These are phyloP conservation scores for Artibeus jamaicensis DNA, from an alignment of 2,797 vertebrate genomes.

Conservation along the genomic window DNA sequence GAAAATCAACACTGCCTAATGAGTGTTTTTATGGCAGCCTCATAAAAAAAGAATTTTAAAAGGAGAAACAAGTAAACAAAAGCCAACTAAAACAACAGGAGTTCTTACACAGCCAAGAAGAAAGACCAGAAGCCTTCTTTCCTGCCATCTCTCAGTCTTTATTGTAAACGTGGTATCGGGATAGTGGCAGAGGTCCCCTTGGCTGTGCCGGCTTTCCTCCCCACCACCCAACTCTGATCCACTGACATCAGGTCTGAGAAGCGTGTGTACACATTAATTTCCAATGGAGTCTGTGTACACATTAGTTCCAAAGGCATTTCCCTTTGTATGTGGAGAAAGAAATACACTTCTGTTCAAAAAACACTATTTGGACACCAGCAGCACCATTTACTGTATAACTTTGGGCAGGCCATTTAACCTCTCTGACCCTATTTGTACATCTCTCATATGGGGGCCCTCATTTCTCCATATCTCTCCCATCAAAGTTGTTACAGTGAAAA, in stretches of 20 bases:
- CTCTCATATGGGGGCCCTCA: background rate
- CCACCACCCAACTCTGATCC: background rate
- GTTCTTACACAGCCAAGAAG: background rate
- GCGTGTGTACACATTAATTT: background rate
- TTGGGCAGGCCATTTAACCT: background rate
- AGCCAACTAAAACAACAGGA: background rate
- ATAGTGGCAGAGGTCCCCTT: background rate
- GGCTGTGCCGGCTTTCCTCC: background rate
- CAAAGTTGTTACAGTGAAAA: background rate
- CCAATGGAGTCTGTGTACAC: background rate
- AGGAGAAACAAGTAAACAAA: constrained; percentile 79
- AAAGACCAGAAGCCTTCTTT: constrained; percentile 9
- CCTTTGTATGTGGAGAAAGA: background rate
- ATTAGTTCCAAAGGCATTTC: background rate
- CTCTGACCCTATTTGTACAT: background rate
- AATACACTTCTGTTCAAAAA: background rate
- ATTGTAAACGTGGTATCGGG: background rate
- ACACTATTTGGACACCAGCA: background rate
- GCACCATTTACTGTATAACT: background rate
- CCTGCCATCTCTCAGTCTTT: background rate
- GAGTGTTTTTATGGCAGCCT: constrained; percentile 82
- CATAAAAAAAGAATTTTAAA: constrained; percentile 78
- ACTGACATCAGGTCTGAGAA: background rate
- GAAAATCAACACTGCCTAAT: constrained; percentile 85
- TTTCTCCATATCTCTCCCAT: no score